phyloP scores from a whole-genome alignment of 2,797 vertebrate species.

The Dipus sagitta region DNA sequence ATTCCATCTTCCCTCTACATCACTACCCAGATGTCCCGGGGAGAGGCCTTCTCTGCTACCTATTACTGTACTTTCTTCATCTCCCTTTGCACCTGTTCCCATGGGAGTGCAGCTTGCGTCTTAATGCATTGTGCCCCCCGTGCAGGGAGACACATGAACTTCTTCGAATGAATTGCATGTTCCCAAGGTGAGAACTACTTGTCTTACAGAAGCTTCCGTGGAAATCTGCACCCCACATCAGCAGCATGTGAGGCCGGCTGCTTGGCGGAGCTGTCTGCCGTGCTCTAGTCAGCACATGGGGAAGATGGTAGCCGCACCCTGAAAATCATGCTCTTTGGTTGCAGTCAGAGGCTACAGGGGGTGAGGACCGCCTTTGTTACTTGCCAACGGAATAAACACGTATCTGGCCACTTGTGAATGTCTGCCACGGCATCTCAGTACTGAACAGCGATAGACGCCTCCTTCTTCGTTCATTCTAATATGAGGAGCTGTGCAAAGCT shows the following conservation, averaged over 20 bases:
- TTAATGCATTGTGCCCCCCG: background rate
- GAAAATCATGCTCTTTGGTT: background rate
- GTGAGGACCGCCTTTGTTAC: background rate
- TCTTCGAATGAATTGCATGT: background rate
- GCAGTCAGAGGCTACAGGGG: background rate
- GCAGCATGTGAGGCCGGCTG: background rate
- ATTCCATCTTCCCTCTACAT: background rate
- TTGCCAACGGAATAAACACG: background rate
- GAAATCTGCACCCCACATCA: background rate
- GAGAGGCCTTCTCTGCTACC: background rate
- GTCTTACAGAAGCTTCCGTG: background rate
- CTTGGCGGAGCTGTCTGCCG: background rate
- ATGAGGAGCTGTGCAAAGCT: slow-evolving; percentile 7
- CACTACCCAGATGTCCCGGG: background rate
- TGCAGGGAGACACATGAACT: background rate
- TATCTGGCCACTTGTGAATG: slow-evolving; percentile 21
- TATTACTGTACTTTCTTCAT: background rate
- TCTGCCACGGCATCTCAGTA: background rate
- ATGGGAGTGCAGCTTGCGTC: too few species aligned
- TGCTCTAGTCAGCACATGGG: background rate
- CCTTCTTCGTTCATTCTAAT: slow-evolving; percentile 36
- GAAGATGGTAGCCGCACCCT: background rate
- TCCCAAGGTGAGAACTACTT: background rate
- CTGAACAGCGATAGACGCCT: slow-evolving; percentile 21
- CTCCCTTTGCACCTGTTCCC: background rate